These are phyloP conservation scores for Drosophila gunungcola DNA, from an alignment of 1,140 invertebrate species.

Conservation along the genomic window DNA sequence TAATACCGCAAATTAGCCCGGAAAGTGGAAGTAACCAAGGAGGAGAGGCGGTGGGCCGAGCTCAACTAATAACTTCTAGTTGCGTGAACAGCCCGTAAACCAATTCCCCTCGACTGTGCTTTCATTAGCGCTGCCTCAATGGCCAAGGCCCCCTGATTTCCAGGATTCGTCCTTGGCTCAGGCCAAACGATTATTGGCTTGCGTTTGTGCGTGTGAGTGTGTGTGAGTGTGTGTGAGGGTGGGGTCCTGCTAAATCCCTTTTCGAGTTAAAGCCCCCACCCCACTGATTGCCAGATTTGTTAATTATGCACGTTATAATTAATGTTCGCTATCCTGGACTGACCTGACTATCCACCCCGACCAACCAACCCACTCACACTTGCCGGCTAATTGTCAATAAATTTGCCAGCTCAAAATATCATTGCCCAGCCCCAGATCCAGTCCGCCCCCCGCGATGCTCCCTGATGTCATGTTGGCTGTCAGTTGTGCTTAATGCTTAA, in stretches of 20 bases:
- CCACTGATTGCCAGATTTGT: slow-evolving; percentile 70
- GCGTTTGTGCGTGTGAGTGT: slow-evolving; percentile 1
- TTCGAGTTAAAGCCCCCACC: slow-evolving; percentile 45
- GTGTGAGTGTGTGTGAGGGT: slow-evolving; percentile 30
- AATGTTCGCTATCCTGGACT: slow-evolving; percentile 44
- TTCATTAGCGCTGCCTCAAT: slow-evolving; percentile 74
- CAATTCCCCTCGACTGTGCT: slow-evolving; percentile 59
- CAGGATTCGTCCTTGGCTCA: slow-evolving; percentile 12
- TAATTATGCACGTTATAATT: slow-evolving; percentile 79
- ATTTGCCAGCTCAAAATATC: slow-evolving; percentile 73
- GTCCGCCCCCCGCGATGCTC: neutral
- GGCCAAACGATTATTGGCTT: slow-evolving; percentile 54
- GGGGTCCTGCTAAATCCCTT: slow-evolving; percentile 4
- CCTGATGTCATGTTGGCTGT: slow-evolving; percentile 69
- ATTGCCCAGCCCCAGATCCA: slow-evolving; percentile 41
- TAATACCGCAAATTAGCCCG: slow-evolving; percentile 73
- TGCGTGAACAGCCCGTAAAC: slow-evolving; percentile 66
- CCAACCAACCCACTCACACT: slow-evolving; percentile 4
- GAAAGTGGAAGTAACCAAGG: slow-evolving; percentile 4
- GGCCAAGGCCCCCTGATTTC: slow-evolving; percentile 26
- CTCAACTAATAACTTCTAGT: slow-evolving; percentile 74
- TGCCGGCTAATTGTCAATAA: slow-evolving; percentile 70
- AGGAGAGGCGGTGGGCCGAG: neutral
- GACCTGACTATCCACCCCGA: neutral
- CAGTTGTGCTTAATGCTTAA: slow-evolving; percentile 76